Percentiles rank a stretch among this genome's conserved stretches.
These are phyloP conservation scores for Phaethon lepturus DNA, from an alignment of 2,113 vertebrate genomes.

Conservation along the genomic window DNA sequence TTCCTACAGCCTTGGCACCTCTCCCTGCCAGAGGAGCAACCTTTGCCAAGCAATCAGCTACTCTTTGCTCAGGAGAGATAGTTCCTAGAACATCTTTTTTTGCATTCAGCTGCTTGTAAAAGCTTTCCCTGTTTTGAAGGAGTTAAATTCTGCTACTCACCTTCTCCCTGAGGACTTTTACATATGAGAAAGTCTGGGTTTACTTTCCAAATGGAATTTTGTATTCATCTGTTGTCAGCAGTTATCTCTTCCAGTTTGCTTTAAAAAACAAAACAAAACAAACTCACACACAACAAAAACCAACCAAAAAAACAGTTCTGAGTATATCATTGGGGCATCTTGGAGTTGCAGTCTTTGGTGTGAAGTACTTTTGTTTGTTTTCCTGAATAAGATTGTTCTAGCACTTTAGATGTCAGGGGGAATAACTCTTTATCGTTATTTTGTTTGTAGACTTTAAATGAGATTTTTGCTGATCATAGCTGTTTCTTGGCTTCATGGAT, in stretches of 20 bases:
- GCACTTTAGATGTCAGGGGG: not conserved
- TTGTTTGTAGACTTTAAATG: not conserved
- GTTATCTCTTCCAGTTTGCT: not conserved
- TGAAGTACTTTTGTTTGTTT: not conserved
- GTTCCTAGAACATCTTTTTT: not conserved
- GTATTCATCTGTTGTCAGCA: not conserved
- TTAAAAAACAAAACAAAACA: not conserved
- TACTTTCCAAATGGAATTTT: not conserved
- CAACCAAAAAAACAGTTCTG: fast-evolving
- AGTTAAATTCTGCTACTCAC: not conserved
- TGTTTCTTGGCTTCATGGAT: not conserved
- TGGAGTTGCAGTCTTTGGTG: not conserved
- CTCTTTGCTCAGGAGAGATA: not conserved
- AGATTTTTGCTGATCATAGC: not conserved
- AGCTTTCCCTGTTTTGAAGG: not conserved
- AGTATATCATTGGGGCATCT: not conserved
- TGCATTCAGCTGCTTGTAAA: not conserved
- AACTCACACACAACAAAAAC: not conserved
- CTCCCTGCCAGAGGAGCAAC: not conserved
- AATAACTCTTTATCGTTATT: not conserved
- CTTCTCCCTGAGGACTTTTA: not conserved
- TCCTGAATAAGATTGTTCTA: not conserved
- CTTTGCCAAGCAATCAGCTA: not conserved
- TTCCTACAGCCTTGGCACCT: conserved; percentile 39
- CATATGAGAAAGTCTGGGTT: not conserved